Evolutionary conservation across 2,888 invertebrate species (phyloP).

Genomic region (Flexamia atlantica): DNA sequence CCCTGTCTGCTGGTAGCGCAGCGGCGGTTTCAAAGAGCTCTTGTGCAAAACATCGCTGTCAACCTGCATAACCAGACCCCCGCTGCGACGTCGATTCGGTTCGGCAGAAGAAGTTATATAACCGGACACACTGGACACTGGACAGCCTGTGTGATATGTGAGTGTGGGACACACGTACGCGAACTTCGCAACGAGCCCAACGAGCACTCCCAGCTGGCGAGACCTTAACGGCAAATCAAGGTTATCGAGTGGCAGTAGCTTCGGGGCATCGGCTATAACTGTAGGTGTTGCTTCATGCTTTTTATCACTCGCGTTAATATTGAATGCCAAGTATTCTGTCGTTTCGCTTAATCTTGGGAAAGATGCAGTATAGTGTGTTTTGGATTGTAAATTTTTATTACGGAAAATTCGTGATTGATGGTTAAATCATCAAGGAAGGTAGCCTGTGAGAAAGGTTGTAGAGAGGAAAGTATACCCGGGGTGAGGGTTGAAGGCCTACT

Average conservation of each 20-base stretch:
- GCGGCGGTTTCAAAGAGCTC: not conserved
- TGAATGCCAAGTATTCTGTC: not conserved
- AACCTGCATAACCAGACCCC: conserved; percentile 4
- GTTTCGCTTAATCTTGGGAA: too few relatives aligned
- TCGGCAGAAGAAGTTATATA: conserved; percentile 34
- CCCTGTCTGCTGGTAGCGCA: not conserved
- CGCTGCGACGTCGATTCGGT: not conserved
- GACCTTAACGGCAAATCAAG: conserved; percentile 16
- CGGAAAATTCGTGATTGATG: too few relatives aligned
- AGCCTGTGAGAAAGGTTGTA: too few relatives aligned
- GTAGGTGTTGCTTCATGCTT: not conserved
- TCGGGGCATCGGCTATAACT: not conserved
- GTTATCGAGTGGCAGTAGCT: not conserved
- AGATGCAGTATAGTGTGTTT: too few relatives aligned
- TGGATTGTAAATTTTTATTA: too few relatives aligned
- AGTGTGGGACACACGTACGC: not conserved
- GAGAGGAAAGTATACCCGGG: too few relatives aligned
- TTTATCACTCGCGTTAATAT: not conserved
- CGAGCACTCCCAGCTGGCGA: not conserved
- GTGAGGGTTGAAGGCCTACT: too few relatives aligned
- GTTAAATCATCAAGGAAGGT: too few relatives aligned
- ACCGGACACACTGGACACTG: not conserved
- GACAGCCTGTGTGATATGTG: not conserved
- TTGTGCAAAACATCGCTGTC: not conserved
- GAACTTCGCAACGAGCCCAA: not conserved